Base-by-base conservation (phyloP, 2,888 invertebrate genomes). In the Pemphredon lugubris region DNA sequence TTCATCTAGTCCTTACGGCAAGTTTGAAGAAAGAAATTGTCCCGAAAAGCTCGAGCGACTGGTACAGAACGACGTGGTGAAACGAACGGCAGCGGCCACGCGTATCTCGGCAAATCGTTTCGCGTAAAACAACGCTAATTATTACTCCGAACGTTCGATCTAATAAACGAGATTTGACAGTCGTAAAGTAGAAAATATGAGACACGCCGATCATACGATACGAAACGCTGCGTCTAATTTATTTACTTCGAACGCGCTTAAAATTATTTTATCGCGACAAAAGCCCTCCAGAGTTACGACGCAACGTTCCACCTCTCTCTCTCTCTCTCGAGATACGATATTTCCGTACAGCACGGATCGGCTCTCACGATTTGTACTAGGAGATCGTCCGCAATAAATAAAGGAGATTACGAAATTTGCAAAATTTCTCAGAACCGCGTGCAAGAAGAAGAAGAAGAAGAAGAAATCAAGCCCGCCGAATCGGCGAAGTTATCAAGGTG, bases 1-100 rank as follows among this genome's bases (percentile, higher is more conserved):
- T 68, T 75, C 77, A 77, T 73, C 73, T 37, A 61, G 51, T 32
- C 60, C 77, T 72, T 72, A 68, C 51, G 51, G 53, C 44, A 67
- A 65, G 59, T 72, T 63, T 61, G 54, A 58, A 54, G 59, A 47
- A 53, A 58, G 51, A 13, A 11, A 40, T 9, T 16, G 23, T 23
- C 20, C 40, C 39, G 54, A 32, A 21, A 47, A 58, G 6, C 51
- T 44, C 16, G 51, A 30, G 4, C 11, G n/a, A 9, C 18, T 16
- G 18, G 21, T 39, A 9, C 16, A 26, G 50, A 11, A 34, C 47
- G 7, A 58, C 16, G 53, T 23, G 18, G 14, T 30, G 13, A 11
- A 34, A 34, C 9, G 23, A 4, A 21, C n/a, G 14, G n/a, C 30
- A 40, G 9, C 13, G n/a, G 21, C 50, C 13, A 32, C 9, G 13